Base-by-base conservation (phyloP, 2,113 vertebrate genomes). In the Solea solea region DNA sequence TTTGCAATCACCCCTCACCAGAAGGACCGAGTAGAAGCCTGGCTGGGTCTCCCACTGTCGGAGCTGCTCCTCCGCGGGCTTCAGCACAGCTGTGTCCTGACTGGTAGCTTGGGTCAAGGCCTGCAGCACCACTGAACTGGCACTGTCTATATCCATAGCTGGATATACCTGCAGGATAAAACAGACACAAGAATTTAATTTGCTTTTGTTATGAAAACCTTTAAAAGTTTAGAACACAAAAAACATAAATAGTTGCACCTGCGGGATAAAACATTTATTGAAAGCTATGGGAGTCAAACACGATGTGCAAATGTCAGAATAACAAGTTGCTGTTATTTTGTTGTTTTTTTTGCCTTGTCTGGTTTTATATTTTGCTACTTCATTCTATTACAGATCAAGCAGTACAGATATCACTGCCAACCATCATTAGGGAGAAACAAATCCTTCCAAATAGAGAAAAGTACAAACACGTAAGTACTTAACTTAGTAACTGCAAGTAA, bases 21-120 rank as follows among this genome's bases (percentile, higher is more conserved):
- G 90, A 34, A 99, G 93, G 46, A 97, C 96, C 2, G 96, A 97
- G 86, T 98, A 99, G 90, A 99, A 99, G 51, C 97, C 97, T 14
- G 98, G 95, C 88, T 98, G 98, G 1, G 95, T 98, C 89, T 99
- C 97, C 98, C 97, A 99, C 88, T 97, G 97, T 63, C 94, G 95
- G 69, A 99, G 92, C 48, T 97, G 97, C 64, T 99, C 97, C 86
- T 98, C 97, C 0, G 97, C 97, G 48, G 97, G 97, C 81, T 99
- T 99, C 85, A 99, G 81, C 50, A 97, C 92, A 53, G 95, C 83
- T 50, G 97, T 97, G 86, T 98, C 96, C 92, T 99, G 98, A 89
- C 97, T 99, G 68, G 96, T 97, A 69, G 97, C 98, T 90, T 98
- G 97, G 0, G 96, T 98, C 90, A 99, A 94, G 82, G 97, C 95